Evolutionary conservation across 2,888 invertebrate species (phyloP).

Genomic region (Macaria notata): DNA sequence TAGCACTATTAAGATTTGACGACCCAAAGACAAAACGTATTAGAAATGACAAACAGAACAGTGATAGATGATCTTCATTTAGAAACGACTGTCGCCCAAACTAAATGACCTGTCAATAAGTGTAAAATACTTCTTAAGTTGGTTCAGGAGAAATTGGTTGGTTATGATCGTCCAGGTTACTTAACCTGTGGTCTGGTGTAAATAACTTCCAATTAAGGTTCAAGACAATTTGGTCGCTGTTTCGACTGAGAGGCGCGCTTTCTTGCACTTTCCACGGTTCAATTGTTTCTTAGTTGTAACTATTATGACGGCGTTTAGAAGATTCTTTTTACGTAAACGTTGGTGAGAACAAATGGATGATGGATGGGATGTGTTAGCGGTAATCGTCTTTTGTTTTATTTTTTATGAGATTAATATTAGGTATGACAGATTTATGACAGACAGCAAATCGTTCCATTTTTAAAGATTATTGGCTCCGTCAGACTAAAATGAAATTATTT

Average conservation of each 20-base stretch:
- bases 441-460: too few species aligned
- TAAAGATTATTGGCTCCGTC: too few species aligned
- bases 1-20: too few species aligned
- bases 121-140: conserved; percentile 14
- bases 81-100: conserved; percentile 13
- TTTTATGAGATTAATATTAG: too few species aligned
- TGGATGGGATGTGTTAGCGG: too few species aligned
- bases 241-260: conserved; percentile 58
- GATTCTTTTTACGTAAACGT: conserved; percentile 2
- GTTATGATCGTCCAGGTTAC: conserved; percentile 8
- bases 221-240: conserved; percentile 10
- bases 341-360: too few species aligned
- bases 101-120: conserved; percentile 21
- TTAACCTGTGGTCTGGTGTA: conserved; percentile 22
- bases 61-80: conserved; percentile 13
- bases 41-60: background rate
- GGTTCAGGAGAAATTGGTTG: too few species aligned
- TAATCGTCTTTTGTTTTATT: too few species aligned
- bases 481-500: too few species aligned
- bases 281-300: conserved; percentile 56
- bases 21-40: too few species aligned
- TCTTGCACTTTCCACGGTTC: conserved; percentile 74
- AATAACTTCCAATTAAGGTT: conserved; percentile 16
- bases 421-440: too few species aligned
- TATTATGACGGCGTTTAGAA: conserved; percentile 8